Evolutionary conservation across 2,888 invertebrate genomes (phyloP), one percentile per base, ranked within the genome.

Genomic region (Drosophila prostipennis): DNA sequence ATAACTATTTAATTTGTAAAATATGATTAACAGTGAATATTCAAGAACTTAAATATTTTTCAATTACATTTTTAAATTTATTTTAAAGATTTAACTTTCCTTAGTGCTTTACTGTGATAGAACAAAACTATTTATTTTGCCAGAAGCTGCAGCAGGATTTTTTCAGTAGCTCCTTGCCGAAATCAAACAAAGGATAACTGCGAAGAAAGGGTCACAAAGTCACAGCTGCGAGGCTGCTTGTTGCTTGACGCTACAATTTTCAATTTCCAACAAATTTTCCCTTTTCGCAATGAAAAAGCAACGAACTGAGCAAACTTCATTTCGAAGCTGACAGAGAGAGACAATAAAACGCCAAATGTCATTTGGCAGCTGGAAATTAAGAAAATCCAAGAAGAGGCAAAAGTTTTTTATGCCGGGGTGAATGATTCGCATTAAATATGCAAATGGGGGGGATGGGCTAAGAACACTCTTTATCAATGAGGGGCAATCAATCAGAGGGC

Each of bases 401-500:
- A 67, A 45, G 23, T 53, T 52, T 39, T n/a, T 40, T 11, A 34
- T 11, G 6, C 7, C 49, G n/a, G 16, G 29, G 32, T 14, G 6
- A 45, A 54, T 49, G 51, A 56, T 72, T 73, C 55, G 71, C 71
- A 71, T 72, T 34, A 34, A 11, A 63, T 54, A 32, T 32, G n/a
- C 26, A 13, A 32, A 10, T 11, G 42, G 10, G n/a, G n/a, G 13
- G 26, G 6, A 7, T 16, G 23, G 29, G 19, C 34, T 13, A 16
- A 16, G 42, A 69, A 69, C 49, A 49, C 32, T 34, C 49, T 42
- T 34, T 55, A 70, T 68, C 71, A 68, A 68, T 68, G 71, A 49
- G 73, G 32, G 64, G 75, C 71, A 86, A 87, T 82, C 82, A 82
- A 87, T 87, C 82, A 87, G 79, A 67, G 74, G 77, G 63, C 59